Evolutionary conservation across 2,113 vertebrate genomes (phyloP).

Genomic region (Cnemophilus loriae): DNA sequence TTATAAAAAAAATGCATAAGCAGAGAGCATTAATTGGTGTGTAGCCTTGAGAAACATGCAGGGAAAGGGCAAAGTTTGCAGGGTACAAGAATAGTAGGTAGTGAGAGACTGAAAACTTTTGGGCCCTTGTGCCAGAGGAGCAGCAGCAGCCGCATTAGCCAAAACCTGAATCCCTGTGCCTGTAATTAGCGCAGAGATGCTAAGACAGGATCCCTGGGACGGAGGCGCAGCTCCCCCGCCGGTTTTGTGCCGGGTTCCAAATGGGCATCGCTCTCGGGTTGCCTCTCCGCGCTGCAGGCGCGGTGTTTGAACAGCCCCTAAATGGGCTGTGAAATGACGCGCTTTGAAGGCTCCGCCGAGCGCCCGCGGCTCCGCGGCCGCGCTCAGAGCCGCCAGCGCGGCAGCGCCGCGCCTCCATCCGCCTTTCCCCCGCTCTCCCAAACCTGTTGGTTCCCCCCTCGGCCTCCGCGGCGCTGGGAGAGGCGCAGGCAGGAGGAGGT

Average conservation of each 20-base stretch:
- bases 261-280: accelerated
- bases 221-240: not conserved
- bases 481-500: slow-evolving; percentile 38
- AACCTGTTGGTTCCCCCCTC: not conserved
- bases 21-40: not conserved
- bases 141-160: not conserved
- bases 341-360: accelerated
- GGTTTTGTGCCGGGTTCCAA: not conserved
- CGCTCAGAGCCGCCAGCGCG: not conserved
- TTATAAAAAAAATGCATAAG: not conserved
- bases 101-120: not conserved
- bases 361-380: not conserved
- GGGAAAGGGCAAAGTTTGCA: not conserved
- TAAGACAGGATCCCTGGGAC: not conserved
- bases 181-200: not conserved
- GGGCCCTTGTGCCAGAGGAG: not conserved
- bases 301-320: not conserved
- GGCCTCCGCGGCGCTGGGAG: not conserved
- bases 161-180: not conserved
- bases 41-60: not conserved
- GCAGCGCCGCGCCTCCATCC: not conserved
- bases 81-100: not conserved
- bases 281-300: not conserved
- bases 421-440: not conserved
- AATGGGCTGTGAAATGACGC: accelerated